Conservation (phyloP, 2,113 vertebrate genomes). For the Urocynchramus pylzowi region DNA sequence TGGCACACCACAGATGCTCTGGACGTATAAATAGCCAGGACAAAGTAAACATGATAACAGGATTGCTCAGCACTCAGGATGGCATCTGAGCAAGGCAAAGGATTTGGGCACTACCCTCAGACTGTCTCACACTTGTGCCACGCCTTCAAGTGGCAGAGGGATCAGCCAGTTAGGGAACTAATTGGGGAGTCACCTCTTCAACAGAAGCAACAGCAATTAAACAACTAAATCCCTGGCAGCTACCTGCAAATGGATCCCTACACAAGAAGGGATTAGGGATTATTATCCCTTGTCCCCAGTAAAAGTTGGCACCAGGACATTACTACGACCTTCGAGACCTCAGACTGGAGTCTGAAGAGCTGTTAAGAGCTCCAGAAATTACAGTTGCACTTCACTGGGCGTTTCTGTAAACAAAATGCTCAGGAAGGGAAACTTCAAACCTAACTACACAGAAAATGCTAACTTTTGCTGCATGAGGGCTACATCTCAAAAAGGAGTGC, state of each 20-base stretch:
- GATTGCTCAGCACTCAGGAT: not conserved
- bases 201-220: not conserved
- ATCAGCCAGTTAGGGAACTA: not conserved
- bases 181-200: not conserved
- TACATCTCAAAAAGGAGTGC: not conserved
- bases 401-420: not conserved
- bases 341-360: not conserved
- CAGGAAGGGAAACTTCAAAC: not conserved
- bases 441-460: not conserved
- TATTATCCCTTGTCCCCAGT: not conserved
- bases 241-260: not conserved
- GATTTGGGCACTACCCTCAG: not conserved
- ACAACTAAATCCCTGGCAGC: not conserved
- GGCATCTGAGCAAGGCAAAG: not conserved
- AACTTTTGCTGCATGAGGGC: not conserved
- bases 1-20: not conserved
- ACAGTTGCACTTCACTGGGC: accelerated
- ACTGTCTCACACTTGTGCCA: not conserved
- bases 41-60: not conserved
- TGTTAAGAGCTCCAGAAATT: not conserved
- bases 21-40: not conserved
- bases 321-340: not conserved
- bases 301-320: not conserved
- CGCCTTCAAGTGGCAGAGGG: not conserved
- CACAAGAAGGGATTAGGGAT: not conserved